Percentiles rank a stretch among this genome's conserved stretches.
phyloP scores from a whole-genome alignment of 2,888 invertebrate genomes.

The Athalia circularis region DNA sequence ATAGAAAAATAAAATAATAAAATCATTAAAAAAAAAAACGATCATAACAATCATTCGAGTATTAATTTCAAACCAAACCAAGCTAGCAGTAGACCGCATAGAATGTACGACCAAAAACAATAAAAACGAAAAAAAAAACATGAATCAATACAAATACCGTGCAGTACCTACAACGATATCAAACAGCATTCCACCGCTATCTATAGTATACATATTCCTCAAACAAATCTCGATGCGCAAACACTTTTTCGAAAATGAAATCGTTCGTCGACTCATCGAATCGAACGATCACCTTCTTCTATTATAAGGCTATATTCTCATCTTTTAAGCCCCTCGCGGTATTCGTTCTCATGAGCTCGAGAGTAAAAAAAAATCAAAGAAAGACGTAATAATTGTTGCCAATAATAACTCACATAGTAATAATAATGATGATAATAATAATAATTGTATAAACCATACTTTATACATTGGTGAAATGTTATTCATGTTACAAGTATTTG shows the following conservation, averaged over 20 bases:
- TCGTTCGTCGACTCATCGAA: conserved; percentile 29
- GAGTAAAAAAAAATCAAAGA: too few species aligned
- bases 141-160: too few species aligned
- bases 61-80: too few species aligned
- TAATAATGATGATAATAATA: not conserved
- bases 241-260: conserved; percentile 20
- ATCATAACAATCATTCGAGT: too few species aligned
- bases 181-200: conserved; percentile 21
- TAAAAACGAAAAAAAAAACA: too few species aligned
- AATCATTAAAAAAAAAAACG: too few species aligned
- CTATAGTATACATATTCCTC: not conserved
- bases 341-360: not conserved
- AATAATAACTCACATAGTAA: not conserved
- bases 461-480: not conserved
- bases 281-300: conserved; percentile 20
- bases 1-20: too few species aligned
- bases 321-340: not conserved
- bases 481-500: not conserved
- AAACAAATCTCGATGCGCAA: conserved; percentile 1
- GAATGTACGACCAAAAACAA: too few species aligned
- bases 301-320: not conserved
- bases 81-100: too few species aligned
- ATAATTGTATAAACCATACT: not conserved
- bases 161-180: too few species aligned
- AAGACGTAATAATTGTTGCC: not conserved